Evolutionary conservation across 2,888 invertebrate genomes (phyloP).

Genomic region (Gisinianus flammeolus): DNA sequence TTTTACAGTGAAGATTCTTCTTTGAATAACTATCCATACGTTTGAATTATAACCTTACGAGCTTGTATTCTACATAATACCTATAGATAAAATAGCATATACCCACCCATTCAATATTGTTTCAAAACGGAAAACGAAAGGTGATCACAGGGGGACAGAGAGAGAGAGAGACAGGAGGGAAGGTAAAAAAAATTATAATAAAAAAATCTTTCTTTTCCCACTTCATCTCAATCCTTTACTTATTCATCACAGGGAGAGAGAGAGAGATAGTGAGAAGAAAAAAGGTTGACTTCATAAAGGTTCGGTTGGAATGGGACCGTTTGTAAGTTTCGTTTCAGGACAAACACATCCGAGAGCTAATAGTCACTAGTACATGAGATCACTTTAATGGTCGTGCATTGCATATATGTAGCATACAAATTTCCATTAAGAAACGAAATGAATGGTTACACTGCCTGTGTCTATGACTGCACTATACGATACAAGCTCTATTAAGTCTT

Average conservation of each 20-base stretch:
- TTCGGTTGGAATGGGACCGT: background rate
- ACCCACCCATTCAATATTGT: no score
- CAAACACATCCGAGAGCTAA: no score
- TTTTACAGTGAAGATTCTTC: no score
- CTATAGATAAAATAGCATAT: no score
- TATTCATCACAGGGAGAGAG: background rate
- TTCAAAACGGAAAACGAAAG: no score
- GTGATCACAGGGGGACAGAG: no score
- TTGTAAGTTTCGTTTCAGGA: no score
- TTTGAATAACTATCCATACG: no score
- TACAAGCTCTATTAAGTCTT: background rate
- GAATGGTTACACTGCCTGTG: conserved; percentile 8
- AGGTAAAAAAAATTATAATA: background rate
- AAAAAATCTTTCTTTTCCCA: background rate
- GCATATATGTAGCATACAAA: conserved; percentile 21
- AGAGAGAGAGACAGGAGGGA: background rate
- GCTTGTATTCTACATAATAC: no score
- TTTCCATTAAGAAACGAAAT: conserved; percentile 14
- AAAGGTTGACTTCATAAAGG: background rate
- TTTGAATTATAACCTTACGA: no score
- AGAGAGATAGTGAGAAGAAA: background rate
- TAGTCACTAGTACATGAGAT: background rate
- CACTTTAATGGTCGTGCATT: conserved; percentile 27
- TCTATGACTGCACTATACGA: conserved; percentile 6
- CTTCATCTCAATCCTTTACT: background rate